Conservation (phyloP, 2,888 invertebrate species). For the Clostera curtula region DNA sequence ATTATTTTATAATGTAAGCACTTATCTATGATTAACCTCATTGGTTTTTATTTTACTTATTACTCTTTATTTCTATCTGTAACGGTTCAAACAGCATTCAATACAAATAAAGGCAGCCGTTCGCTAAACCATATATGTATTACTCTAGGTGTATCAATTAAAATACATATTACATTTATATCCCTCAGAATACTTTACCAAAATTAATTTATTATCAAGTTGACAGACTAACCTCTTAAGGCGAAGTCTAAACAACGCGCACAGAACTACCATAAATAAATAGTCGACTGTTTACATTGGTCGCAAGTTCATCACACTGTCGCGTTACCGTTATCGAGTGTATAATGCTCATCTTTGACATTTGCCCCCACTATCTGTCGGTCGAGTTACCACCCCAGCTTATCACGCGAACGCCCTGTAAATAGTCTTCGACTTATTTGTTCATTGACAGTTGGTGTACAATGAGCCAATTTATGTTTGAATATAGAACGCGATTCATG, state of each 20-base stretch:
- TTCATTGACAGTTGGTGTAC: constrained; percentile 41
- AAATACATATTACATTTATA: no score
- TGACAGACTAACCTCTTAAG: constrained; percentile 10
- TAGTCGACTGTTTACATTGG: constrained; percentile 44
- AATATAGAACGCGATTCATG: constrained; percentile 25
- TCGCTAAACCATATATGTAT: no score
- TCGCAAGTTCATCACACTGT: constrained; percentile 60
- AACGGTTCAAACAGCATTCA: no score
- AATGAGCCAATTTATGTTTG: constrained; percentile 34
- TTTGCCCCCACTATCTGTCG: constrained; percentile 52
- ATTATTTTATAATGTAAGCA: no score
- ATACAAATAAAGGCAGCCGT: no score
- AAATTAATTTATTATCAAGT: no score
- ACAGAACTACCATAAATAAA: constrained; percentile 26
- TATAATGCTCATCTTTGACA: constrained; percentile 57
- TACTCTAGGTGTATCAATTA: no score
- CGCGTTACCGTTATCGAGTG: constrained; percentile 45
- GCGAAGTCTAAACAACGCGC: constrained; percentile 25
- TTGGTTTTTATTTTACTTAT: no score
- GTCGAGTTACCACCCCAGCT: constrained; percentile 56
- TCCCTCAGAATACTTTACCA: no score
- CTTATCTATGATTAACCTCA: no score
- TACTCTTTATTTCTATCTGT: no score
- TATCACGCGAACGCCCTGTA: constrained; percentile 47
- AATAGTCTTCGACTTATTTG: constrained; percentile 50